Percentiles rank a stretch among this genome's conserved stretches.
phyloP scores from a whole-genome alignment of 2,888 invertebrate genomes.

The Scaptomyza reducta region DNA sequence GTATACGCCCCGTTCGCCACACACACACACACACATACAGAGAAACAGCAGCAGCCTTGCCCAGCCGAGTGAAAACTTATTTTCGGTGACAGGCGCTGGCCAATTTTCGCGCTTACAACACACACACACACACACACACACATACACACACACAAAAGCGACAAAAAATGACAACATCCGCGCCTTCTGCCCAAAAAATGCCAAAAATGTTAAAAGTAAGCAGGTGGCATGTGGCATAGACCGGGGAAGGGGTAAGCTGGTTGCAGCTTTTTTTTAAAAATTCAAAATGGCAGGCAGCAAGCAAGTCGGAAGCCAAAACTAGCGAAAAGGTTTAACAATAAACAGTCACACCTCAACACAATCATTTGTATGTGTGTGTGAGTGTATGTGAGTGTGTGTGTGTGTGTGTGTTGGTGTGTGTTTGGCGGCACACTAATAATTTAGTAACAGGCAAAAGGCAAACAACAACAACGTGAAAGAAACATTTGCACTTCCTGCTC shows the following conservation, averaged over 20 bases:
- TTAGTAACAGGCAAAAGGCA: conserved; percentile 73
- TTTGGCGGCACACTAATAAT: conserved; percentile 70
- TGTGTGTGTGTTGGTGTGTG: conserved; percentile 34
- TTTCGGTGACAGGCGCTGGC: conserved; percentile 66
- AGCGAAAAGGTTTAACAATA: conserved; percentile 58
- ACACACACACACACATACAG: conserved; percentile 6
- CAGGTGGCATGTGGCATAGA: not conserved
- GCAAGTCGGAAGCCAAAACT: conserved; percentile 50
- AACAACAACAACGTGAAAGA: conserved; percentile 58
- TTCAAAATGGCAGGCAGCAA: conserved; percentile 65
- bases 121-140: not conserved
- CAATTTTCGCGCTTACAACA: conserved; percentile 67
- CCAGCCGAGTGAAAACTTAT: conserved; percentile 60
- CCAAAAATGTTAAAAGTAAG: not conserved
- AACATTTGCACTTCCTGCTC: conserved; percentile 77
- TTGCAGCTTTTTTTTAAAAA: conserved; percentile 51
- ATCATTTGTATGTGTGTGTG: conserved; percentile 5
- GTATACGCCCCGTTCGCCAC: conserved; percentile 68
- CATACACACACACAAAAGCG: not conserved
- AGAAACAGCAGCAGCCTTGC: conserved; percentile 22
- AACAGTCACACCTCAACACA: conserved; percentile 31
- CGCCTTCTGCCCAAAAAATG: conserved; percentile 29
- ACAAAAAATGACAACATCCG: conserved; percentile 34
- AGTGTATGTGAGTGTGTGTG: conserved; percentile 30
- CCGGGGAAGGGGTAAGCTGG: not conserved